Evolutionary conservation across 2,888 invertebrate genomes (phyloP).

Genomic region (Schizotus pectinicornis): DNA sequence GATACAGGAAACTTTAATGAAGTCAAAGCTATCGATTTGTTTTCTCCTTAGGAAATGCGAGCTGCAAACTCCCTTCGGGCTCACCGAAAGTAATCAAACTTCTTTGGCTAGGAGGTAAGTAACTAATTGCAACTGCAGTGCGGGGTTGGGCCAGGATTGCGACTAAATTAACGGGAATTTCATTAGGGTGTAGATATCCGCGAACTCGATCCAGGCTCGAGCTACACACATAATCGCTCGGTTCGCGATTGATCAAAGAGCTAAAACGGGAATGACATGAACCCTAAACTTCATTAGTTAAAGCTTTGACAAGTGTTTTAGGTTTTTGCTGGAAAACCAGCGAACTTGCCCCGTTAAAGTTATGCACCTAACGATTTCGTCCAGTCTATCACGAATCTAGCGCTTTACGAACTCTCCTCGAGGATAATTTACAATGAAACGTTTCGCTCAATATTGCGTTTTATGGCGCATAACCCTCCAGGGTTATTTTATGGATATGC

Average conservation of each 20-base stretch:
- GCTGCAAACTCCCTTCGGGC: no score
- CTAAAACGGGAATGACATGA: slow-evolving; percentile 32
- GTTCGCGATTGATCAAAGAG: slow-evolving; percentile 32
- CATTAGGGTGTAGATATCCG: neutral
- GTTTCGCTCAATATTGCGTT: no score
- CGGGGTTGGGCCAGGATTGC: neutral
- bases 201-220: neutral
- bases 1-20: no score
- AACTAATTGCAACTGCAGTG: no score
- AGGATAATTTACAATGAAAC: no score
- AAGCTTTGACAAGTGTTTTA: slow-evolving; percentile 33
- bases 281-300: slow-evolving; percentile 37
- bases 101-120: no score
- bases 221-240: neutral
- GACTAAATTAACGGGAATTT: neutral
- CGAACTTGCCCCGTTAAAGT: neutral
- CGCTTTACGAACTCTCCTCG: no score
- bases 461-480: neutral
- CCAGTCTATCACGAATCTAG: neutral
- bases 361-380: neutral
- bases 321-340: no score
- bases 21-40: no score
- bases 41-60: no score
- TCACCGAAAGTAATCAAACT: no score
- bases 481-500: neutral